Conservation (phyloP, 2,797 vertebrate species). For the Sciurus carolinensis region DNA sequence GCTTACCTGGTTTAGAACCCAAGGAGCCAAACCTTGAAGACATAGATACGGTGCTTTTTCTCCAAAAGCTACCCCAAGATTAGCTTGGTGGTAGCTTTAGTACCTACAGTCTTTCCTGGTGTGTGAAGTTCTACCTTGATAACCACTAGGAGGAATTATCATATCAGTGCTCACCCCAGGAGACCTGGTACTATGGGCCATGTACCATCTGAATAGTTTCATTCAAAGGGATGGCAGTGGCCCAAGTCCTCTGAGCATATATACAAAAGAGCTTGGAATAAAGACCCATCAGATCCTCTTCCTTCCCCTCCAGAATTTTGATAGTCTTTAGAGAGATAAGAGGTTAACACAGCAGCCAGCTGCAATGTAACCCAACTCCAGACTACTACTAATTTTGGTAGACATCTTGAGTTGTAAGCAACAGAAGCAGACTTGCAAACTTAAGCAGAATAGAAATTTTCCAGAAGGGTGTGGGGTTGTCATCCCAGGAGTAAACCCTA, state of each 20-base stretch:
- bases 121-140: no score
- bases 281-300: neutral
- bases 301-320: constrained; percentile 12
- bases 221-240: neutral
- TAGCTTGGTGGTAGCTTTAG: no score
- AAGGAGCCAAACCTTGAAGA: no score
- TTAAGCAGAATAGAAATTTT: constrained; percentile 25
- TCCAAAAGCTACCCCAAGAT: no score
- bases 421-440: neutral
- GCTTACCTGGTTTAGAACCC: no score
- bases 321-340: neutral
- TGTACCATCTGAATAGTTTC: neutral
- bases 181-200: neutral
- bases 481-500: neutral
- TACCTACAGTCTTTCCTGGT: no score
- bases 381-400: neutral
- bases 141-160: no score
- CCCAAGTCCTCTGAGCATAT: neutral
- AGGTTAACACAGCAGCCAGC: neutral
- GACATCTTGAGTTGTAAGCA: neutral
- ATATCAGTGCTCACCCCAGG: no score
- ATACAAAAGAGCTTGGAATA: neutral
- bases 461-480: neutral
- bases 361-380: neutral
- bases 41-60: no score